Evolutionary conservation across 2,797 vertebrate genomes (phyloP).

Genomic region (Acanthurus tractus): DNA sequence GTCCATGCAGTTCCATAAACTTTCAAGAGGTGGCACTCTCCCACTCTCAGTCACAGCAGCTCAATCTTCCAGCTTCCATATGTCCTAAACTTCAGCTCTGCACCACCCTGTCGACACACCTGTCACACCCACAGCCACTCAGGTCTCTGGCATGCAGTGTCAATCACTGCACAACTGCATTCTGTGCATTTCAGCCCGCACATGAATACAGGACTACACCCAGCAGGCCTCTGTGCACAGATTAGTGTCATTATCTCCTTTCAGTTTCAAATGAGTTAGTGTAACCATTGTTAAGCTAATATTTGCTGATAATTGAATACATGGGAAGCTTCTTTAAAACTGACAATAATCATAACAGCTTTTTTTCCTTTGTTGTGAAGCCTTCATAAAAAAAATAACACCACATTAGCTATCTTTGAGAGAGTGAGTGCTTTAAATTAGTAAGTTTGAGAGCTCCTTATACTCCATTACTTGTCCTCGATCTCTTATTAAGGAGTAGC

Average conservation of each 20-base stretch:
- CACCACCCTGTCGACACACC: slow-evolving; percentile 60
- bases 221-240: slow-evolving; percentile 48
- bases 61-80: neutral
- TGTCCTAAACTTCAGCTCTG: slow-evolving; percentile 8
- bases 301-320: neutral
- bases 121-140: slow-evolving; percentile 77
- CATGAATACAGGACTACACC: slow-evolving; percentile 60
- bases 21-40: slow-evolving; percentile 52
- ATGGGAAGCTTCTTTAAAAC: neutral
- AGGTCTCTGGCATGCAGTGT: slow-evolving; percentile 74
- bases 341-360: neutral
- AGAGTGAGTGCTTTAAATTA: neutral
- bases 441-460: neutral
- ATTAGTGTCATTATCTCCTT: slow-evolving; percentile 16
- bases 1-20: neutral
- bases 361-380: neutral
- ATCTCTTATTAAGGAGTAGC: neutral
- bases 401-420: neutral
- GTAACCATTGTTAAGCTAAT: neutral
- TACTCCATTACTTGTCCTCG: neutral
- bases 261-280: neutral
- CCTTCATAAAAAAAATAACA: neutral
- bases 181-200: slow-evolving; percentile 73
- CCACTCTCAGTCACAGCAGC: neutral
- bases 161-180: slow-evolving; percentile 68